Conservation (phyloP, 2,888 invertebrate genomes). For the Melieria omissa region DNA sequence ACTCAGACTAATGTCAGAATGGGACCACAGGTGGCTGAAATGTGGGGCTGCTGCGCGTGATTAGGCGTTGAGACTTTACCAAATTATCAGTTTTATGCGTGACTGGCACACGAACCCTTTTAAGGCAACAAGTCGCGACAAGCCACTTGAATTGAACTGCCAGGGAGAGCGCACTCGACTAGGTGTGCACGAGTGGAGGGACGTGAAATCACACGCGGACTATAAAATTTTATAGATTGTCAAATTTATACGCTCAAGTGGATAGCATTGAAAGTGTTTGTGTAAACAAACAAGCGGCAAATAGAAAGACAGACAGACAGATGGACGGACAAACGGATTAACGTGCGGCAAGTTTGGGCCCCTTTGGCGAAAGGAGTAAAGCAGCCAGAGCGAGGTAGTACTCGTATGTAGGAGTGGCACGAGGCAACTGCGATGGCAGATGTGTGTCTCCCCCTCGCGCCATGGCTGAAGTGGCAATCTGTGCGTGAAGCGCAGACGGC, state of each 20-base stretch:
- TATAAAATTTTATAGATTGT: conserved; percentile 30
- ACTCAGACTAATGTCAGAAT: conserved; percentile 15
- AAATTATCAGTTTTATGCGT: conserved; percentile 23
- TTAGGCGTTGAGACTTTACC: not conserved
- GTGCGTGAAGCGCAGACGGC: too few relatives aligned
- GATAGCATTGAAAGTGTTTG: not conserved
- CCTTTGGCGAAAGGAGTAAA: too few relatives aligned
- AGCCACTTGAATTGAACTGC: too few relatives aligned
- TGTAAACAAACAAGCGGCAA: too few relatives aligned
- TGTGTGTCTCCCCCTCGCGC: too few relatives aligned
- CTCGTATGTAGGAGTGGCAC: too few relatives aligned
- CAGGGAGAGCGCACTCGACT: not conserved
- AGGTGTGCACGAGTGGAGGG: not conserved
- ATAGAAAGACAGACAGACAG: too few relatives aligned
- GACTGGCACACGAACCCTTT: conserved; percentile 29
- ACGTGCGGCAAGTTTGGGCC: too few relatives aligned
- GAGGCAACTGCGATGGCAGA: too few relatives aligned
- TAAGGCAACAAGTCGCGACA: conserved; percentile 17
- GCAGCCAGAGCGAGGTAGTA: too few relatives aligned
- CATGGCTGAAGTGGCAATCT: too few relatives aligned
- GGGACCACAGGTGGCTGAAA: conserved; percentile 11
- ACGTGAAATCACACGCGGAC: conserved; percentile 6
- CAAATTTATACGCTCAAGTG: conserved; percentile 30
- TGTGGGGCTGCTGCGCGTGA: not conserved
- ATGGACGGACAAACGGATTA: too few relatives aligned